Evolutionary conservation across 2,888 invertebrate genomes (phyloP).

Genomic region (Merodon equestris): DNA sequence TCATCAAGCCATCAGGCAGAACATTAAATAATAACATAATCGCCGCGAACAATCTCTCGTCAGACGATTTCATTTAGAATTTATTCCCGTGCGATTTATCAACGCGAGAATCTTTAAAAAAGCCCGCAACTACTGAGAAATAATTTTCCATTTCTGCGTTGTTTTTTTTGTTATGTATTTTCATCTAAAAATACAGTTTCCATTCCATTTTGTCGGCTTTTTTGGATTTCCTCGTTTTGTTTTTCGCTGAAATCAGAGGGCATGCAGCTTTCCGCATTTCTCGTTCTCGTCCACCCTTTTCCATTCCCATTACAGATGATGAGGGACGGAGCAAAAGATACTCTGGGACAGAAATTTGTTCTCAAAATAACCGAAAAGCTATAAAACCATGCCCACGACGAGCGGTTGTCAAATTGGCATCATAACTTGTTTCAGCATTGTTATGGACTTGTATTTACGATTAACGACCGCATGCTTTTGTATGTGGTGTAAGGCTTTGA

Average conservation of each 20-base stretch:
- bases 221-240: conserved; percentile 6
- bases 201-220: conserved; percentile 1
- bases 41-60: conserved; percentile 20
- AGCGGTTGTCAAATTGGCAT: not conserved
- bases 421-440: conserved; percentile 34
- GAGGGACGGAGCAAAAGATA: too few relatives aligned
- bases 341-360: not conserved
- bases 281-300: not conserved
- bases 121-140: too few relatives aligned
- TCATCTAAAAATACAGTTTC: conserved; percentile 36
- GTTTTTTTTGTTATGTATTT: too few relatives aligned
- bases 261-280: conserved; percentile 8
- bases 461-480: too few relatives aligned
- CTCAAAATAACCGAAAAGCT: conserved; percentile 13
- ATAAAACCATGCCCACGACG: conserved; percentile 8
- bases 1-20: conserved; percentile 18
- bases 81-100: too few relatives aligned
- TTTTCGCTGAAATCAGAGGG: conserved; percentile 16
- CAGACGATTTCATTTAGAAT: conserved; percentile 9
- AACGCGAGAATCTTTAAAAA: too few relatives aligned
- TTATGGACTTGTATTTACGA: too few relatives aligned
- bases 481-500: not conserved
- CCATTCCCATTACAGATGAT: too few relatives aligned
- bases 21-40: conserved; percentile 21
- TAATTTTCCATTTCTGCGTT: too few relatives aligned